Conservation (phyloP, 2,797 vertebrate species). For the Aphelocoma californica region DNA sequence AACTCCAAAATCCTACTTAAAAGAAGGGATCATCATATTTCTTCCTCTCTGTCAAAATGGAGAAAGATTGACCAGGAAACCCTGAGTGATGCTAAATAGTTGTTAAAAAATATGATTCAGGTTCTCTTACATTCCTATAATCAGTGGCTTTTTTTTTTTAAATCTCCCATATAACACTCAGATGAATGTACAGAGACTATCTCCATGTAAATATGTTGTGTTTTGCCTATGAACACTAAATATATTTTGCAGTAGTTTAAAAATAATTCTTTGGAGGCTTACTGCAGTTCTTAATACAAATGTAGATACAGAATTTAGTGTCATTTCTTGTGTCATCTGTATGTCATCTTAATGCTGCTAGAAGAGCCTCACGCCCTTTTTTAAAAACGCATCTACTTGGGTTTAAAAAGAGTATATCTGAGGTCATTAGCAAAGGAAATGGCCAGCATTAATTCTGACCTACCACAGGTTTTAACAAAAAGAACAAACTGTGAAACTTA, state of each 20-base stretch:
- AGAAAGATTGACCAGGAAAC: neutral
- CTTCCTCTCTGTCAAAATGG: neutral
- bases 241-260: neutral
- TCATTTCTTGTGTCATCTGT: neutral
- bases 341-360: neutral
- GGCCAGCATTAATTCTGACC: constrained; percentile 36
- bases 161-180: neutral
- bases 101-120: neutral
- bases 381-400: neutral
- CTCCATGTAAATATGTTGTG: neutral
- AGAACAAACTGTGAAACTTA: constrained; percentile 16
- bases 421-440: constrained; percentile 47
- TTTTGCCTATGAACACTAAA: neutral
- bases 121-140: neutral
- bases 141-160: neutral
- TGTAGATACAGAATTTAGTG: neutral
- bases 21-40: neutral
- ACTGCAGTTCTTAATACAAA: neutral
- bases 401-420: neutral
- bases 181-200: neutral
- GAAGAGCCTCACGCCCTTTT: neutral
- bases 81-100: neutral
- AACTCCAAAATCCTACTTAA: neutral
- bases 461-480: constrained; percentile 42
- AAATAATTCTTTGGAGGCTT: neutral